A percentile compares a stretch with the other conserved stretches of the same genome.
These are phyloP conservation scores for Mareca strepera DNA, from an alignment of 2,797 vertebrate species.

Conservation along the genomic window DNA sequence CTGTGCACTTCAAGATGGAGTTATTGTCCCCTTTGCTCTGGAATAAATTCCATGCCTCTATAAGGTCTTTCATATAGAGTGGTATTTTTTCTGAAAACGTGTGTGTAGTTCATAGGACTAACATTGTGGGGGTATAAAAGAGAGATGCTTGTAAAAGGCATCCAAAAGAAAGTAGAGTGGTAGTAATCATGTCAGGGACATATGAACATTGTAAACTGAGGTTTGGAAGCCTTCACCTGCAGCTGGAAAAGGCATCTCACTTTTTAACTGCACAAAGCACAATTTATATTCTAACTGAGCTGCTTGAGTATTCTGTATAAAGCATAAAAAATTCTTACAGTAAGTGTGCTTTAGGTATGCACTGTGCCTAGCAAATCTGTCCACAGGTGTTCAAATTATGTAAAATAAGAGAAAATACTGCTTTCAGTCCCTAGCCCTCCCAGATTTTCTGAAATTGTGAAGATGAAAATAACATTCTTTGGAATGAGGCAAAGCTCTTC, in stretches of 20 bases:
- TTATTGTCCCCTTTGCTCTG: background rate
- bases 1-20: background rate
- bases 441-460: background rate
- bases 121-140: background rate
- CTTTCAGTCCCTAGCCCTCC: background rate
- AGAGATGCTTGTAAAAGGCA: background rate
- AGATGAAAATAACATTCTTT: background rate
- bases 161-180: background rate
- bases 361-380: background rate
- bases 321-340: background rate
- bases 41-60: background rate
- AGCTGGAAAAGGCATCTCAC: background rate
- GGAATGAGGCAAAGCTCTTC: background rate
- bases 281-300: background rate
- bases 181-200: background rate
- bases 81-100: background rate
- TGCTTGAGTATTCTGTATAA: background rate
- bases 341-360: background rate
- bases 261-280: background rate
- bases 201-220: background rate
- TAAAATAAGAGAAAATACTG: background rate
- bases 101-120: background rate
- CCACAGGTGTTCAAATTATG: accelerated
- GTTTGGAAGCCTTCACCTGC: background rate
- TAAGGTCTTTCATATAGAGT: background rate